These are phyloP conservation scores for Polymixis flavicincta DNA, from an alignment of 2,888 invertebrate species.

Conservation along the genomic window DNA sequence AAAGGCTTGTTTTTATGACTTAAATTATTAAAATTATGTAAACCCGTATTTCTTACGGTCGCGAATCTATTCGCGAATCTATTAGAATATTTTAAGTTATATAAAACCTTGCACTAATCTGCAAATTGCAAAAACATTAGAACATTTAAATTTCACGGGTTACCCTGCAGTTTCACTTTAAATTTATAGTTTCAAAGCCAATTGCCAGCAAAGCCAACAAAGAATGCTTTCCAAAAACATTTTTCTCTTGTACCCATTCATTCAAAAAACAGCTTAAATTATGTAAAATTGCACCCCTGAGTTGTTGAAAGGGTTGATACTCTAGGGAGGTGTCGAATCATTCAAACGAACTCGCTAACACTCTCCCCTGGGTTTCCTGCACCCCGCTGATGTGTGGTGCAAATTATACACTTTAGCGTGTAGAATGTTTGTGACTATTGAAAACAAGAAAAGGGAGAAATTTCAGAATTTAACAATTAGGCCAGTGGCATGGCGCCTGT, in stretches of 20 bases:
- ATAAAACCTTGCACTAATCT: too few species aligned
- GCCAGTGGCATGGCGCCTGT: neutral
- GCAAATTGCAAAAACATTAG: too few species aligned
- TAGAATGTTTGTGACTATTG: neutral
- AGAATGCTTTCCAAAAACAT: neutral
- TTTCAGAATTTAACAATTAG: neutral
- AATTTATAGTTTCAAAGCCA: too few species aligned
- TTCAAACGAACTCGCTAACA: constrained; percentile 87
- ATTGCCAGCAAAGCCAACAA: too few species aligned
- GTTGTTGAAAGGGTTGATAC: constrained; percentile 83
- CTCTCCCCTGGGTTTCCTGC: constrained; percentile 84
- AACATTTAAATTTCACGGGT: too few species aligned
- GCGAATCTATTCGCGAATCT: too few species aligned
- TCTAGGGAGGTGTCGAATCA: constrained; percentile 88
- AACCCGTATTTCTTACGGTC: too few species aligned
- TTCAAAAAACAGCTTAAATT: constrained; percentile 67
- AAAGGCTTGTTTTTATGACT: too few species aligned
- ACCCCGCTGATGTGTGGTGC: constrained; percentile 71
- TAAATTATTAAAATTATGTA: too few species aligned
- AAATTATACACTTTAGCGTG: constrained; percentile 63
- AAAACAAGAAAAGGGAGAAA: neutral
- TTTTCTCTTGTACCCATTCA: constrained; percentile 21
- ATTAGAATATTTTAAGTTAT: too few species aligned
- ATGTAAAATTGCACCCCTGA: constrained; percentile 78
- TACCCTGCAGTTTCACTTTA: too few species aligned